Evolutionary conservation across 2,113 vertebrate species (phyloP), one percentile per base, ranked within the genome.

Genomic region (Ammodytes dubius): DNA sequence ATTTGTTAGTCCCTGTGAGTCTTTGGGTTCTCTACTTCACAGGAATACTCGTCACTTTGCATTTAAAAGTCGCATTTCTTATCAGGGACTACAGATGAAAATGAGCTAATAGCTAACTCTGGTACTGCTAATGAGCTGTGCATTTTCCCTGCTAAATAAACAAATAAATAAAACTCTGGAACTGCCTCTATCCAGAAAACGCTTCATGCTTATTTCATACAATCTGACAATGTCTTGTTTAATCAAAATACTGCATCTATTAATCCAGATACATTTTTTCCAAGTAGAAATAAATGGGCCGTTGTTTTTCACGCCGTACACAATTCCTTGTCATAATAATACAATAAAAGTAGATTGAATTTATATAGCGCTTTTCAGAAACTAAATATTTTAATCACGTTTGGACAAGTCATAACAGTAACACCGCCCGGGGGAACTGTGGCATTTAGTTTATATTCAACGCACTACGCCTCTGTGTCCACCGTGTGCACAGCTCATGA

Each of bases 401-500:
- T 27, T 27, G 2, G 27, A 27, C 27, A 27, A 27, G 58, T 12
- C 9, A 9, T 66, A 14, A 4, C 63, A 67, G 42, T 13, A 19
- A 69, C 0, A 39, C 68, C 58, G 58, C 42, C 19, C 0, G 66
- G 70, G 66, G 70, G 69, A 66, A 52, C 52, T 63, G 71, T 61
- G 46, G 58, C 77, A 8, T 79, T 77, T 59, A 3, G 19, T 82
- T 70, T 72, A 40, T 35, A 84, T 84, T 83, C 83, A 43, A 1
- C 27, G 1, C 69, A 8, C 37, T n/a, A 1, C 7, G 8, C 47
- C 70, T 67, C 17, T 2, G 27, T 27, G 53, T 81, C 64, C 27
- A 52, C 69, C 72, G 49, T 27, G 19, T 6, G 56, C 46, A 78
- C 46, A 78, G 37, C 58, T 86, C 77, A 90, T 83, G 77, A 81